Evolutionary conservation across 2,113 vertebrate genomes (phyloP), one percentile per base, ranked within the genome.

Genomic region (Dasyurus viverrinus): DNA sequence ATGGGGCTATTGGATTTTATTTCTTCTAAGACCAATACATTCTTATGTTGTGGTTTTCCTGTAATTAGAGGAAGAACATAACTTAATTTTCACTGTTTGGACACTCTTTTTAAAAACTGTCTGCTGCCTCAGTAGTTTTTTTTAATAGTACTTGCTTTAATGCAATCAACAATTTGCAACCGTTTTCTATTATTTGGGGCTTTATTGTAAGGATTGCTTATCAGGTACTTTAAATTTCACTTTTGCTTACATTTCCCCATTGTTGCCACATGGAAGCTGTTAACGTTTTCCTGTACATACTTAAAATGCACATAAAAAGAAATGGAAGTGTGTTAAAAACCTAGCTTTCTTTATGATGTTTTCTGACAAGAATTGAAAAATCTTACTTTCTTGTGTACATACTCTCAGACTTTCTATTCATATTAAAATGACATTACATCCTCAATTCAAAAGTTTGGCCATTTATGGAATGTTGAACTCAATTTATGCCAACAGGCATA

Each of bases 391-490:
- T 95, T 97, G 98, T 99, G 98, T 99, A 99, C 96, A 98, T 99
- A 84, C 68, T 98, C 98, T 98, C 97, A 98, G 96, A 98, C 97
- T 96, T 98, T 97, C 97, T 98, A 97, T 98, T 98, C 96, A 57
- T 98, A 98, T 98, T 98, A 98, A 98, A 98, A 98, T 98, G 98
- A 98, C 97, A 98, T 97, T 97, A 98, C 98, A 98, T 99, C 98
- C 97, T 96, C 95, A 98, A 97, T 98, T 98, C 98, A 97, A 96
- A 98, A 98, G 97, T 98, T 98, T 98, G 97, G 97, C 96, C 97
- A 98, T 98, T 97, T 98, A 97, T 96, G 97, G 97, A 98, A 98
- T 97, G 92, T 95, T 96, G 93, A 95, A 96, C 93, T 97, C 96
- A 97, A 97, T 97, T 98, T 98, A 96, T 97, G 94, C 96, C 98